Conservation (phyloP, 2,888 invertebrate species). For the Idaea straminata region DNA sequence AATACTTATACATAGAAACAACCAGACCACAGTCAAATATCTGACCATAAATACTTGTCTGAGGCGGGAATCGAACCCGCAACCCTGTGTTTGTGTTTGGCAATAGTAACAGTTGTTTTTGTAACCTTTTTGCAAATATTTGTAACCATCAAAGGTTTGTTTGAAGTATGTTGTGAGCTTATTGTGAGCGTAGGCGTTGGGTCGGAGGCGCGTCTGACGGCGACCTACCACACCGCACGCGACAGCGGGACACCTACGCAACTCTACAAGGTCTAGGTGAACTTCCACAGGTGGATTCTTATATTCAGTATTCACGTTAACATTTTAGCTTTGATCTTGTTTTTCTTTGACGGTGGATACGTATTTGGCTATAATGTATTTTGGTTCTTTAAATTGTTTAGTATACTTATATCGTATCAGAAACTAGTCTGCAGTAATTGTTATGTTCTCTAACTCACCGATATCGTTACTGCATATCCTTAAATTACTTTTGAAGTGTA, state of each 20-base stretch:
- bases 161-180: not conserved
- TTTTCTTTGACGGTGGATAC: not conserved
- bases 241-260: conserved; percentile 1
- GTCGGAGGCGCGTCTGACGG: conserved; percentile 5
- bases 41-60: no score
- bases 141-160: not conserved
- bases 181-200: not conserved
- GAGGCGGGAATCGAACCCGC: no score
- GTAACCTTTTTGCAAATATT: not conserved
- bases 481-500: not conserved
- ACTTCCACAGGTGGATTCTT: not conserved
- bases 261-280: not conserved
- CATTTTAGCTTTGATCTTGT: not conserved
- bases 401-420: not conserved
- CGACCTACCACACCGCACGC: conserved; percentile 7
- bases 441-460: not conserved
- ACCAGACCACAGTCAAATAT: no score
- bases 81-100: no score
- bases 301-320: not conserved
- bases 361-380: not conserved
- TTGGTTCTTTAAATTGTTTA: not conserved
- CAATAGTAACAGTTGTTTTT: not conserved
- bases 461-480: not conserved
- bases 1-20: no score
- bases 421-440: not conserved